Conservation (phyloP, 2,888 invertebrate species). For the Apantesis nais region DNA sequence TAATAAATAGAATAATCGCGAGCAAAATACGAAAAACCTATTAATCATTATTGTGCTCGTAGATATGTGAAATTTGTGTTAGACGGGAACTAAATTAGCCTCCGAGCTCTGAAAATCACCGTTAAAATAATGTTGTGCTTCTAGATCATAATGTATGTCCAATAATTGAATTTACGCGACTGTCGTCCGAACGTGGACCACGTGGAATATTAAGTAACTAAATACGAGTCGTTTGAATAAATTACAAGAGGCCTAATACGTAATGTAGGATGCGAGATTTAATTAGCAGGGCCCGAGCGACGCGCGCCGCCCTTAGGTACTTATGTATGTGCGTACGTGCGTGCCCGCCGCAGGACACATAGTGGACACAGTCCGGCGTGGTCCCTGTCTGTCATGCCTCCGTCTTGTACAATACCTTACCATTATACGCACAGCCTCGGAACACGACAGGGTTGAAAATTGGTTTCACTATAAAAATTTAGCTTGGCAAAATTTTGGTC, state of each 20-base stretch:
- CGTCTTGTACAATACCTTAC: background rate
- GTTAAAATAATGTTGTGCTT: background rate
- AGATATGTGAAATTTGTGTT: background rate
- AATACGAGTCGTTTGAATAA: constrained; percentile 29
- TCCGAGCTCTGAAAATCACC: background rate
- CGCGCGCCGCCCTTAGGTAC: background rate
- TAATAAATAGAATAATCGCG: too few relatives aligned
- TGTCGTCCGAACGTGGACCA: background rate
- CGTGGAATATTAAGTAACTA: constrained; percentile 19
- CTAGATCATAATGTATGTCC: constrained; percentile 9
- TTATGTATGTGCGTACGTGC: background rate
- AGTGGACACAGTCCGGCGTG: background rate
- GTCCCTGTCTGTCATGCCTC: background rate
- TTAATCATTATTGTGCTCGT: background rate
- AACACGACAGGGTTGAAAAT: background rate
- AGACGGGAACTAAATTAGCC: background rate
- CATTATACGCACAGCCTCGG: background rate
- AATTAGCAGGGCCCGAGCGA: constrained; percentile 18
- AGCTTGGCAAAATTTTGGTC: constrained; percentile 3
- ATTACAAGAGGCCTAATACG: constrained; percentile 20
- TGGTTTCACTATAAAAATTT: constrained; percentile 3
- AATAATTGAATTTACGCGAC: constrained; percentile 25
- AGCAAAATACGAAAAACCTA: background rate
- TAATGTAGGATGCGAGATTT: constrained; percentile 24
- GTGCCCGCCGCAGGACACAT: background rate